Percentiles rank a stretch among this genome's conserved stretches.
Conservation (phyloP, 1,140 invertebrate genomes). For the Dinoponera quadriceps region DNA sequence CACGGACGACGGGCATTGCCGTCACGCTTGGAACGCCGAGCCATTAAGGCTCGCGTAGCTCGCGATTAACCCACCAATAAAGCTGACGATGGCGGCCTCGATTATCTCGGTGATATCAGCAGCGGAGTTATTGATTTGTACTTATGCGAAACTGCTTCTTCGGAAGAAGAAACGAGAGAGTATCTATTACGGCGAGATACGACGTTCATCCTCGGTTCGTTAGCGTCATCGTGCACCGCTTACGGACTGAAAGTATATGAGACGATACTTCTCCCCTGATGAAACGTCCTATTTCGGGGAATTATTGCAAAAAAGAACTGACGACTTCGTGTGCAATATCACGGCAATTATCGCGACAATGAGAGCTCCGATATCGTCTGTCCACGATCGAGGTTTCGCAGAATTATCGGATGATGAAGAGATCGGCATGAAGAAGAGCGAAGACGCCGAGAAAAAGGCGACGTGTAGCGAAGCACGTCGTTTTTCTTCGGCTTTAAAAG, state of each 20-base stretch:
- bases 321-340: not conserved
- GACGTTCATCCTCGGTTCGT: constrained; percentile 5
- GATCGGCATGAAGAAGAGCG: not conserved
- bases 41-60: constrained; percentile 72
- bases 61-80: constrained; percentile 69
- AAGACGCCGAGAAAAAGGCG: not conserved
- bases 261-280: not conserved
- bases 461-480: not conserved
- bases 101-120: constrained; percentile 56
- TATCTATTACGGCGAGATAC: not conserved
- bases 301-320: not conserved
- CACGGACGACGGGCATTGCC: constrained; percentile 68
- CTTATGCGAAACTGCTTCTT: constrained; percentile 25
- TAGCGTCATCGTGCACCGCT: not conserved
- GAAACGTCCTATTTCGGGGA: not conserved
- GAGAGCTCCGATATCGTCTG: not conserved
- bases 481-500: not conserved
- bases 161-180: constrained; percentile 5
- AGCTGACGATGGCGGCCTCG: constrained; percentile 32
- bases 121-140: constrained; percentile 32
- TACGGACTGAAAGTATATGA: not conserved
- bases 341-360: not conserved
- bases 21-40: constrained; percentile 57
- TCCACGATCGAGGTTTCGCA: not conserved
- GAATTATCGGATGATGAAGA: not conserved